Percentiles rank a stretch among this genome's conserved stretches.
Conservation (phyloP, 1,140 invertebrate species). For the Cryptotermes secundus region DNA sequence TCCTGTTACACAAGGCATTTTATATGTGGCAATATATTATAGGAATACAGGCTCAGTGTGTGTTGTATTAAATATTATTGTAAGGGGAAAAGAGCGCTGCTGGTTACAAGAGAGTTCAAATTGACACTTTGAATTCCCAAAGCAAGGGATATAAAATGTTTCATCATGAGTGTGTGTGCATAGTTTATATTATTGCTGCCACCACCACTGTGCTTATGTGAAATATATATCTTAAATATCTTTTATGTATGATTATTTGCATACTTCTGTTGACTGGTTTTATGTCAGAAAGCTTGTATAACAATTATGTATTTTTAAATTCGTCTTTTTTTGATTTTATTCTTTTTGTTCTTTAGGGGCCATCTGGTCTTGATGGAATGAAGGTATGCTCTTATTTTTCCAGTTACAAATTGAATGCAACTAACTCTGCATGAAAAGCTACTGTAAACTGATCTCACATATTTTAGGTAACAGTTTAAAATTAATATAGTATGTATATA, state of each 20-base stretch:
- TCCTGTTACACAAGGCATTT: not conserved
- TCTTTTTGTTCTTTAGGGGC: conserved; percentile 60
- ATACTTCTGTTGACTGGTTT: not conserved
- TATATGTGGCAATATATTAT: not conserved
- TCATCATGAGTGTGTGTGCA: not conserved
- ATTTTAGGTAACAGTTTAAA: no score
- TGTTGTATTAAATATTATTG: not conserved
- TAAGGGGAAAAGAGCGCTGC: not conserved
- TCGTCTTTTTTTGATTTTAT: conserved; percentile 42
- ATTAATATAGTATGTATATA: no score
- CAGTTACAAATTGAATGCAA: no score
- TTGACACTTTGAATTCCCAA: not conserved
- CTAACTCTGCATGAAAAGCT: no score
- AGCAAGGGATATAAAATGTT: not conserved
- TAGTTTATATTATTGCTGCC: conserved; percentile 23
- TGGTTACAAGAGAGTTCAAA: not conserved
- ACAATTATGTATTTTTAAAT: conserved; percentile 32
- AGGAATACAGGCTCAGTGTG: not conserved
- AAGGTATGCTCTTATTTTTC: conserved; percentile 60
- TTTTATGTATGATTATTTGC: not conserved
- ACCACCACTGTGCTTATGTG: conserved; percentile 16
- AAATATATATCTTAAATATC: not conserved
- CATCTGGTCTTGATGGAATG: conserved; percentile 70
- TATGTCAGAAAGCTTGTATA: not conserved
- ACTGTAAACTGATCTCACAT: no score